Percentiles rank a stretch among this genome's conserved stretches.
Evolutionary conservation across 2,888 invertebrate species (phyloP).

Genomic region (Athalia rosae): DNA sequence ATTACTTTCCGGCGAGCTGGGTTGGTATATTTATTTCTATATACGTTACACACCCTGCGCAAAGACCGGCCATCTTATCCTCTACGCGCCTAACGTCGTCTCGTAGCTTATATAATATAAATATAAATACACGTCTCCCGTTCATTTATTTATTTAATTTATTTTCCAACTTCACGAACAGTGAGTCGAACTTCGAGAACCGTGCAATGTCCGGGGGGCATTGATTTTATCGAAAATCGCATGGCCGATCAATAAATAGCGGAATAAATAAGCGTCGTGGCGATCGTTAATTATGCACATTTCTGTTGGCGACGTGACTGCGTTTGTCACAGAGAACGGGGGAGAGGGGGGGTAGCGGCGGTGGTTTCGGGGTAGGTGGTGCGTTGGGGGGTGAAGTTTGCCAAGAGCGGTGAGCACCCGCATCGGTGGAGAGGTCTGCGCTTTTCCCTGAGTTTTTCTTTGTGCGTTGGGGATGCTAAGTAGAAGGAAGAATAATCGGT

Average conservation of each 20-base stretch:
- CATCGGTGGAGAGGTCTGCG: not conserved
- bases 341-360: not conserved
- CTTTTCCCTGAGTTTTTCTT: not conserved
- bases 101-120: not conserved
- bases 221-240: too few relatives aligned
- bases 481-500: slow-evolving; percentile 67
- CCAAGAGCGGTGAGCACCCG: not conserved
- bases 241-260: too few relatives aligned
- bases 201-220: not conserved
- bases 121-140: not conserved
- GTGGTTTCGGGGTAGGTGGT: not conserved
- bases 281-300: slow-evolving; percentile 33
- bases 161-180: not conserved
- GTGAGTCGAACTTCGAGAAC: too few relatives aligned
- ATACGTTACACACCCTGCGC: not conserved
- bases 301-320: slow-evolving; percentile 24
- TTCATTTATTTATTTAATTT: not conserved
- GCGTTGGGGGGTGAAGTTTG: slow-evolving; percentile 3
- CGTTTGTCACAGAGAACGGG: slow-evolving; percentile 41
- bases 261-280: not conserved
- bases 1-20: slow-evolving; percentile 64
- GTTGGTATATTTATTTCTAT: slow-evolving; percentile 14
- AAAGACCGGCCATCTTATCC: not conserved
- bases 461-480: slow-evolving; percentile 65
- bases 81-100: not conserved